Evolutionary conservation across 2,888 invertebrate species (phyloP).

Genomic region (Sericinus montela): DNA sequence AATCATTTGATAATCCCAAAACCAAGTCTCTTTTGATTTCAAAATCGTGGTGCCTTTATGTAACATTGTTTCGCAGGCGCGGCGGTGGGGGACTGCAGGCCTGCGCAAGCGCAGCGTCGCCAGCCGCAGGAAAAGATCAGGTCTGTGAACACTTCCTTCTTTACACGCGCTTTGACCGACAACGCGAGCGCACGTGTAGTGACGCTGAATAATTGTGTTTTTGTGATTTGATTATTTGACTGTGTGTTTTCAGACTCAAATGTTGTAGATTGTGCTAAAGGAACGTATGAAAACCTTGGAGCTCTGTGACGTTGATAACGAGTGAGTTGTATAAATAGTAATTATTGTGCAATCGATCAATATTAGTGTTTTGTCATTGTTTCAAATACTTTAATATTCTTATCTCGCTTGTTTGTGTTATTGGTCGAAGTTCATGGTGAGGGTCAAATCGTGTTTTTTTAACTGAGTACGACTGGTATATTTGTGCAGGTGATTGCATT

Average conservation of each 20-base stretch:
- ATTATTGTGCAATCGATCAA: neutral
- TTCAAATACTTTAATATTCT: neutral
- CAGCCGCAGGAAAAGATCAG: slow-evolving; percentile 72
- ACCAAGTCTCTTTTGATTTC: slow-evolving; percentile 21
- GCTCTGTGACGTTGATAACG: slow-evolving; percentile 26
- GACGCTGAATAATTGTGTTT: slow-evolving; percentile 23
- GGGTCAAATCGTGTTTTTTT: neutral
- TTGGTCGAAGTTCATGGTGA: slow-evolving; percentile 8
- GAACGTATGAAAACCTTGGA: slow-evolving; percentile 29
- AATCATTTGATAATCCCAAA: slow-evolving; percentile 7
- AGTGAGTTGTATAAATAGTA: no score
- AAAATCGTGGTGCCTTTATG: slow-evolving; percentile 54
- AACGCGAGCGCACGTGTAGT: slow-evolving; percentile 42
- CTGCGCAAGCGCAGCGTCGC: slow-evolving; percentile 54
- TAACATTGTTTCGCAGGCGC: slow-evolving; percentile 61
- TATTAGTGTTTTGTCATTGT: neutral
- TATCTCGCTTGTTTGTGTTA: neutral
- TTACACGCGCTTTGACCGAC: slow-evolving; percentile 52
- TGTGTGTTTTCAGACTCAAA: slow-evolving; percentile 18
- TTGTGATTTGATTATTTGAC: slow-evolving; percentile 17
- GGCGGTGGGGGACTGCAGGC: slow-evolving; percentile 62
- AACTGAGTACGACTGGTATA: neutral
- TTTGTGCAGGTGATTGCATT: neutral
- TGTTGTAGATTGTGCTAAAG: slow-evolving; percentile 18
- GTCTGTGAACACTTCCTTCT: slow-evolving; percentile 38